phyloP scores from a whole-genome alignment of 2,888 invertebrate species.

The Celastrina argiolus region DNA sequence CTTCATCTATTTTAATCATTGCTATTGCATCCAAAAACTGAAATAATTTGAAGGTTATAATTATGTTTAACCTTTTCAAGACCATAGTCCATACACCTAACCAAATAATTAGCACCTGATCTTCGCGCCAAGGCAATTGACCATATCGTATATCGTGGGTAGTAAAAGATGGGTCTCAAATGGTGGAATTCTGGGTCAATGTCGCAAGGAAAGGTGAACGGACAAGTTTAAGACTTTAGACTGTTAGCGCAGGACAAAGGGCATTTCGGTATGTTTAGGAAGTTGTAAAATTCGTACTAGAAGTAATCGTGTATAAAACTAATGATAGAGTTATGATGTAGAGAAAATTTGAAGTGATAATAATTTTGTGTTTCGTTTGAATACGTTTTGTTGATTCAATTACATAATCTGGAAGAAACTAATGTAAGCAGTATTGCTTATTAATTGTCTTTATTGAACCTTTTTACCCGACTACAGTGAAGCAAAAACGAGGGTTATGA shows the following conservation, averaged over 20 bases:
- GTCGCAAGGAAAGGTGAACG: conserved; percentile 10
- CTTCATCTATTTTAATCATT: too few species aligned
- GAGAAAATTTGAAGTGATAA: too few species aligned
- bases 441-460: too few species aligned
- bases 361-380: too few species aligned
- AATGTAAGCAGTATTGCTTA: too few species aligned
- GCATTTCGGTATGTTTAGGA: not conserved
- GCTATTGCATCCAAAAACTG: not conserved
- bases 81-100: not conserved
- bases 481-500: too few species aligned
- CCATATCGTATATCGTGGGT: not conserved
- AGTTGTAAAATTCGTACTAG: not conserved
- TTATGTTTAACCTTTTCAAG: not conserved
- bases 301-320: too few species aligned
- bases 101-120: not conserved
- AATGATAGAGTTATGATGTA: too few species aligned
- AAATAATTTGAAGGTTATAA: not conserved
- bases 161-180: conserved; percentile 9
- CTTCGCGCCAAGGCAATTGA: not conserved
- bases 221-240: conserved; percentile 1
- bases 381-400: too few species aligned
- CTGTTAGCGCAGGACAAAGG: not conserved
- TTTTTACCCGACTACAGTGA: too few species aligned
- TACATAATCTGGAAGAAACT: too few species aligned
- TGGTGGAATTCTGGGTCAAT: conserved; percentile 14